Evolutionary conservation across 2,797 vertebrate genomes (phyloP), one percentile per base, ranked within the genome.

Genomic region (Crocidura indochinensis): DNA sequence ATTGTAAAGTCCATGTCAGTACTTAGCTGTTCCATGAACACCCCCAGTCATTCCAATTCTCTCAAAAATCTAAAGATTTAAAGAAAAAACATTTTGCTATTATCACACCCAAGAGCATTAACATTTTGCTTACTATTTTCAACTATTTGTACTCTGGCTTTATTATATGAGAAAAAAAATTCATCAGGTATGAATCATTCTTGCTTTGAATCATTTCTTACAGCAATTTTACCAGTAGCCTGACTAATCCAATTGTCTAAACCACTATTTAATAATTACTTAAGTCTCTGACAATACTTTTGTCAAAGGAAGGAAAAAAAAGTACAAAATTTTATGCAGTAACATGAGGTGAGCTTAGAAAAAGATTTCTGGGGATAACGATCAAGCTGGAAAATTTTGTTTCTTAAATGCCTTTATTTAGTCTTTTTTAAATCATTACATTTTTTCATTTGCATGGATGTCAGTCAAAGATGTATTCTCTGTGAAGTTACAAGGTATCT

Each of bases 371-470:
- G 60, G 56, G 71, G 60, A 27, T 77, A 86, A 91, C 87, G 73
- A 88, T 49, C 24, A 81, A 87, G 85, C 68, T 80, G 51, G 65
- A 85, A 87, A 79, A 84, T 78, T 91, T 68, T 84, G 4, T 24
- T 38, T 68, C 27, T 12, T 87, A 67, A 64, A 31, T 83, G 73
- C 47, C 84, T 92, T 92, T 72, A 49, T 80, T 86, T 74, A 71
- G 77, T 38, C 38, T 84, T 68, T 68, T 72, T 83, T 53, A 17
- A 29, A 76, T 90, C 47, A 85, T 92, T 95, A 69, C 10, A 77
- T 91, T 88, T 92, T 86, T 65, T 95, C 87, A 90, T 94, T 91
- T 95, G 88, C 69, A 75, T 86, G 80, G n/a, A 8, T 93, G 85
- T 95, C 78, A 80, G 31, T 95, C 92, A 90, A 87, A 94, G 56